These are phyloP conservation scores for Tipula helvola DNA, from an alignment of 2,888 invertebrate genomes.

Conservation along the genomic window DNA sequence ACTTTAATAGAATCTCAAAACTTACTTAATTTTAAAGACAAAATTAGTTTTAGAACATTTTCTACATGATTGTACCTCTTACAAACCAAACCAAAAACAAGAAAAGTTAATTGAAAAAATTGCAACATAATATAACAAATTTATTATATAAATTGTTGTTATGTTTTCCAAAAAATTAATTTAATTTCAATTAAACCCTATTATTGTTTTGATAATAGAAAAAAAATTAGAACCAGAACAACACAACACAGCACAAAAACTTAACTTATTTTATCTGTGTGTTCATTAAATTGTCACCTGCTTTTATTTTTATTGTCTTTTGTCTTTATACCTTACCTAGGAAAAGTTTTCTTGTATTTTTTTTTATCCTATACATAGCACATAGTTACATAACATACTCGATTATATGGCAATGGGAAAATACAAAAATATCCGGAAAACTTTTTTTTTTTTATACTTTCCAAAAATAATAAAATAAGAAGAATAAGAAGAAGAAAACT, in stretches of 20 bases:
- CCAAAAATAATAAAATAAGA: neutral
- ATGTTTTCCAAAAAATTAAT: neutral
- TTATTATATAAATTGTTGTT: neutral
- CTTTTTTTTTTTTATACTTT: neutral
- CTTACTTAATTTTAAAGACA: too few species aligned
- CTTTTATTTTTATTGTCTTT: neutral
- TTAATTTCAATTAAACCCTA: neutral
- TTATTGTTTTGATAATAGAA: neutral
- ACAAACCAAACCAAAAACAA: neutral
- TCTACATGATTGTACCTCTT: neutral
- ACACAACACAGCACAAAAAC: neutral
- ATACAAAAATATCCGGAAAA: neutral
- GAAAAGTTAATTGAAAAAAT: neutral
- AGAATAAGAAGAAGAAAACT: neutral
- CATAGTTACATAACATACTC: neutral
- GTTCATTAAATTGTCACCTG: conserved; percentile 4
- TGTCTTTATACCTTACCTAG: neutral
- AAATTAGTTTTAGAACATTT: neutral
- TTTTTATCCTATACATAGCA: neutral
- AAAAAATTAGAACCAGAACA: neutral
- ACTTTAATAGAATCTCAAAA: too few species aligned
- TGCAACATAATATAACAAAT: neutral
- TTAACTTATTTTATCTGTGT: neutral
- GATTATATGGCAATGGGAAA: neutral
- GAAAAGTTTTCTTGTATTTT: neutral